Evolutionary conservation across 1,140 invertebrate species (phyloP).

Genomic region (Zaprionus ghesquierei): DNA sequence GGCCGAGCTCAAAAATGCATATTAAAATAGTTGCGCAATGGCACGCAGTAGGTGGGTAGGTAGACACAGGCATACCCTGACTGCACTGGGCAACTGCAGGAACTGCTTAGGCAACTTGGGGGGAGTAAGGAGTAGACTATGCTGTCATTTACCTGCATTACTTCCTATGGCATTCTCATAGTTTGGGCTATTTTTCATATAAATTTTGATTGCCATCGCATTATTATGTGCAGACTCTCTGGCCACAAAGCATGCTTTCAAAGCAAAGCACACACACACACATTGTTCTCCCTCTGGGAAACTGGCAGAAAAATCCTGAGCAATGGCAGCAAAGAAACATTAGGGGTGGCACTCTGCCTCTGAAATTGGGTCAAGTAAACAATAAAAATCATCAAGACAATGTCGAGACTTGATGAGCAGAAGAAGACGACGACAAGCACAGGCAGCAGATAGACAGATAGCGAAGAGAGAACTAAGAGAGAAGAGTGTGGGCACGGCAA

Average conservation of each 20-base stretch:
- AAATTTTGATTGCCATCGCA: constrained; percentile 58
- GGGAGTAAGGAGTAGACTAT: too few species aligned
- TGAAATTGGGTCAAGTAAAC: constrained; percentile 77
- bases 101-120: too few species aligned
- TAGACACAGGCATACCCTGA: too few species aligned
- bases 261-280: constrained; percentile 46
- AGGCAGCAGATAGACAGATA: constrained; percentile 1
- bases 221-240: neutral
- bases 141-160: constrained; percentile 34
- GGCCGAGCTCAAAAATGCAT: constrained; percentile 36
- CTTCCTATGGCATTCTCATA: constrained; percentile 15
- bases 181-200: constrained; percentile 25
- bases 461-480: neutral
- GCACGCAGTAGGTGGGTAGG: neutral
- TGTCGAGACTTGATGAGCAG: constrained; percentile 64
- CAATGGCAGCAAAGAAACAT: neutral
- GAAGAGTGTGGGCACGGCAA: neutral
- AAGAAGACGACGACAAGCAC: constrained; percentile 42
- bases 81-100: neutral
- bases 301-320: constrained; percentile 3
- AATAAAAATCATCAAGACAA: constrained; percentile 77
- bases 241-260: constrained; percentile 59
- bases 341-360: constrained; percentile 29
- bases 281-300: constrained; percentile 70
- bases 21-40: constrained; percentile 37